Evolutionary conservation across 1,140 invertebrate species (phyloP).

Genomic region (Lepidotrigona ventralis): DNA sequence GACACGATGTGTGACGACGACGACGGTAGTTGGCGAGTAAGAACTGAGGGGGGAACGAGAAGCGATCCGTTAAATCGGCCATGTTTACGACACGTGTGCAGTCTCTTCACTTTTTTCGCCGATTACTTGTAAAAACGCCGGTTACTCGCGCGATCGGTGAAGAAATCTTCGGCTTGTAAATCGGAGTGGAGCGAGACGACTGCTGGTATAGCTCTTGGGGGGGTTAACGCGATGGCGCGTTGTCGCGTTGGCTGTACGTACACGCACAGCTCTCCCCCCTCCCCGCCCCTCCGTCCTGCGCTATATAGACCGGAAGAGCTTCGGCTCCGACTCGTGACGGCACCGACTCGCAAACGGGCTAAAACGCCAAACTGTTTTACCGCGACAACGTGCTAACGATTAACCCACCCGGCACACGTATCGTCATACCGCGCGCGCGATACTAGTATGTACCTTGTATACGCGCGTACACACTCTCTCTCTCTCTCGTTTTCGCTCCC

Average conservation of each 20-base stretch:
- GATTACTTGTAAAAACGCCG: not conserved
- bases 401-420: slow-evolving; percentile 66
- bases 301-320: slow-evolving; percentile 28
- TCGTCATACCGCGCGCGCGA: slow-evolving; percentile 26
- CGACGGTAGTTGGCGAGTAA: not conserved
- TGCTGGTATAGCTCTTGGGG: too few species aligned
- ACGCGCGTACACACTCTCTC: slow-evolving; percentile 23
- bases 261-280: not conserved
- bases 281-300: too few species aligned
- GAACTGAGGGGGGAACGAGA: not conserved
- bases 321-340: slow-evolving; percentile 4
- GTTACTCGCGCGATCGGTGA: not conserved
- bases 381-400: slow-evolving; percentile 76
- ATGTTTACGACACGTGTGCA: slow-evolving; percentile 9
- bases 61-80: not conserved
- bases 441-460: slow-evolving; percentile 18
- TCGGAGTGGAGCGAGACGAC: not conserved
- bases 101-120: not conserved
- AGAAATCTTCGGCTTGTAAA: not conserved
- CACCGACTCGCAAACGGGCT: slow-evolving; percentile 29
- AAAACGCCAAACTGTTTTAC: slow-evolving; percentile 76
- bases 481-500: slow-evolving; percentile 27
- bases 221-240: slow-evolving; percentile 1
- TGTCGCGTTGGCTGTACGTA: slow-evolving; percentile 17
- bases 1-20: not conserved